Evolutionary conservation across 2,888 invertebrate genomes (phyloP).

Genomic region (Phengaris arion): DNA sequence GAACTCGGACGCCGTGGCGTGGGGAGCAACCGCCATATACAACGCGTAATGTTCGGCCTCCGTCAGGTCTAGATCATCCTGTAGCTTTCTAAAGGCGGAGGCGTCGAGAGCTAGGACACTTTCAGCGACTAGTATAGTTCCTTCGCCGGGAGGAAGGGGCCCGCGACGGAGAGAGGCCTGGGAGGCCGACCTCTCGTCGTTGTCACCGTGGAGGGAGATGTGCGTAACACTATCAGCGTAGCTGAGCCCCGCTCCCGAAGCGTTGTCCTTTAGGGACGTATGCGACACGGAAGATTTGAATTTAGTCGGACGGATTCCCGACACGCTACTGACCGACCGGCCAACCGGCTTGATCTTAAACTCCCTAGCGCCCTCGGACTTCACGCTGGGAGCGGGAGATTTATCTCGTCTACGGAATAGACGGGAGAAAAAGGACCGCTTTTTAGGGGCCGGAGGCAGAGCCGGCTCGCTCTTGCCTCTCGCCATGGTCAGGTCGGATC

Average conservation of each 20-base stretch:
- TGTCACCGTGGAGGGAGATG: conserved; percentile 82
- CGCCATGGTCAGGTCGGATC: conserved; percentile 52
- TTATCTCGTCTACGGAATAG: conserved; percentile 68
- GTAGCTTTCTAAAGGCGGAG: conserved; percentile 60
- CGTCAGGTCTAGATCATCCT: conserved; percentile 84
- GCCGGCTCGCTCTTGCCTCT: conserved; percentile 60
- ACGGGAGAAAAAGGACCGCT: conserved; percentile 72
- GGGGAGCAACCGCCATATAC: conserved; percentile 91
- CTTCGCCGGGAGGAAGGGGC: conserved; percentile 74
- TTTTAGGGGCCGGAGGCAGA: conserved; percentile 66
- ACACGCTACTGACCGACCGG: conserved; percentile 81
- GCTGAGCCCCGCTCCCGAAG: conserved; percentile 63
- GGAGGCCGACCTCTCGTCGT: conserved; percentile 59
- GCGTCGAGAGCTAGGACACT: conserved; percentile 73
- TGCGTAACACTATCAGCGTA: conserved; percentile 82
- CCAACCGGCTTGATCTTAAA: conserved; percentile 70
- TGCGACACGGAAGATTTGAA: conserved; percentile 68
- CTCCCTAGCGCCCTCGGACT: conserved; percentile 58
- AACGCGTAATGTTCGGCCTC: conserved; percentile 94
- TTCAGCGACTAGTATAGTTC: conserved; percentile 80
- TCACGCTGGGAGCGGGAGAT: conserved; percentile 70
- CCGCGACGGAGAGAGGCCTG: conserved; percentile 54
- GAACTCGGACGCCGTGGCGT: conserved; percentile 92
- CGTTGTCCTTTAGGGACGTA: conserved; percentile 66
- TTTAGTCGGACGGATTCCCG: conserved; percentile 77